Evolutionary conservation across 2,113 vertebrate genomes (phyloP).

Genomic region (Oxyura jamaicensis): DNA sequence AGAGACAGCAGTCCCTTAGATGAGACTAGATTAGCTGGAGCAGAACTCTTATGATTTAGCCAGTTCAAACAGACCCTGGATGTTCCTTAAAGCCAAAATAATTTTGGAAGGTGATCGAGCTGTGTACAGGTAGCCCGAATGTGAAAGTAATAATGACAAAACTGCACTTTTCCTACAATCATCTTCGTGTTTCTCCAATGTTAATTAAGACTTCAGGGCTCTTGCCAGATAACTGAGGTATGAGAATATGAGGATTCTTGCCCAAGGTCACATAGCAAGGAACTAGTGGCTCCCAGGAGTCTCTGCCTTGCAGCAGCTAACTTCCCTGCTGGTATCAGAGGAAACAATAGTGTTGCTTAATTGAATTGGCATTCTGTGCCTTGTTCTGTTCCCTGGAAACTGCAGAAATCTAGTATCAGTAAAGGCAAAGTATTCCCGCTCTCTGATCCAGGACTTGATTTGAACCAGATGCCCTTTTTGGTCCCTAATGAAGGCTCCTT

Average conservation of each 20-base stretch:
- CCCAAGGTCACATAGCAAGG: constrained; percentile 19
- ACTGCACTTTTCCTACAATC: not conserved
- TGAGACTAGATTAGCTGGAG: not conserved
- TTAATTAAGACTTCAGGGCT: constrained; percentile 36
- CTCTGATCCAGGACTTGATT: constrained; percentile 34
- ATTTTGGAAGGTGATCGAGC: not conserved
- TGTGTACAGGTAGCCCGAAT: not conserved
- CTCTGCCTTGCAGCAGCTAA: not conserved
- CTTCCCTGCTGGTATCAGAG: not conserved
- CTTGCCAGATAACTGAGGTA: not conserved
- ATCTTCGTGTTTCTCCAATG: not conserved
- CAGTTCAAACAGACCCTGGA: not conserved
- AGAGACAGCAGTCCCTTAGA: not conserved
- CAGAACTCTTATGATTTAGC: not conserved
- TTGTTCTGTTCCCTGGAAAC: constrained; percentile 8
- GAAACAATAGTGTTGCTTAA: constrained; percentile 25
- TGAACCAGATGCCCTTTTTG: constrained; percentile 40
- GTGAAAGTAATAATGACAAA: not conserved
- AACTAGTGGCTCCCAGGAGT: not conserved
- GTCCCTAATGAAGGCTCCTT: constrained; percentile 2
- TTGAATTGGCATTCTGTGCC: constrained; percentile 31
- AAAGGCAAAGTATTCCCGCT: constrained; percentile 20
- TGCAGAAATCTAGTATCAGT: not conserved
- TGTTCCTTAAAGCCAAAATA: not conserved
- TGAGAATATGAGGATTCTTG: not conserved